Evolutionary conservation across 2,113 vertebrate species (phyloP).

Genomic region (Ictalurus punctatus): DNA sequence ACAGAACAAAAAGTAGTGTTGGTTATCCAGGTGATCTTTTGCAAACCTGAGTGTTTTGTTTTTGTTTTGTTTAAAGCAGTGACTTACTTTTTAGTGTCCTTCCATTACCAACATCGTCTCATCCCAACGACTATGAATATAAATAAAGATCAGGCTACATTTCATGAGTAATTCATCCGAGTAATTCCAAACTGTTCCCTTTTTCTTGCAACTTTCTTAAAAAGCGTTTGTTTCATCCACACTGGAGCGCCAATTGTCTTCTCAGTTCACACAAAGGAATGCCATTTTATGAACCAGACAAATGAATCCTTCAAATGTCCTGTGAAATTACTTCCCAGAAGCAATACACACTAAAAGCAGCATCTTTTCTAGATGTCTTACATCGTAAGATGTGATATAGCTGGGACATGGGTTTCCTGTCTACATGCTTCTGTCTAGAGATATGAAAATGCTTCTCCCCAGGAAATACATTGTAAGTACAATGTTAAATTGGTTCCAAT

Average conservation of each 20-base stretch:
- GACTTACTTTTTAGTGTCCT: neutral
- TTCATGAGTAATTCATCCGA: neutral
- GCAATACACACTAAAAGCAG: conserved; percentile 31
- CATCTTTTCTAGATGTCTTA: conserved; percentile 39
- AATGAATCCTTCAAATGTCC: neutral
- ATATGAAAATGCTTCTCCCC: conserved; percentile 20
- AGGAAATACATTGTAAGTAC: conserved; percentile 16
- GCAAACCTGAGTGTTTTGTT: neutral
- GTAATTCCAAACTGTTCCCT: neutral
- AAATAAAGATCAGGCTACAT: neutral
- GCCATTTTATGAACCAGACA: neutral
- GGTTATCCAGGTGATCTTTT: neutral
- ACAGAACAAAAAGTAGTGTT: neutral
- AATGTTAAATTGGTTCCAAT: conserved; percentile 20
- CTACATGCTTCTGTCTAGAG: conserved; percentile 29
- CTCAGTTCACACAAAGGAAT: neutral
- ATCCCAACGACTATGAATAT: neutral
- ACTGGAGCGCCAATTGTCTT: neutral
- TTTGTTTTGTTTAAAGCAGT: neutral
- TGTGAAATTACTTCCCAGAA: conserved; percentile 24
- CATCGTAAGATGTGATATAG: neutral
- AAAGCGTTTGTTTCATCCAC: neutral
- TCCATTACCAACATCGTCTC: neutral
- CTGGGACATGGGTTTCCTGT: conserved; percentile 23
- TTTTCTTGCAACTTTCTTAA: neutral